phyloP scores from a whole-genome alignment of 2,888 invertebrate species.

The Cheilosia urbana region DNA sequence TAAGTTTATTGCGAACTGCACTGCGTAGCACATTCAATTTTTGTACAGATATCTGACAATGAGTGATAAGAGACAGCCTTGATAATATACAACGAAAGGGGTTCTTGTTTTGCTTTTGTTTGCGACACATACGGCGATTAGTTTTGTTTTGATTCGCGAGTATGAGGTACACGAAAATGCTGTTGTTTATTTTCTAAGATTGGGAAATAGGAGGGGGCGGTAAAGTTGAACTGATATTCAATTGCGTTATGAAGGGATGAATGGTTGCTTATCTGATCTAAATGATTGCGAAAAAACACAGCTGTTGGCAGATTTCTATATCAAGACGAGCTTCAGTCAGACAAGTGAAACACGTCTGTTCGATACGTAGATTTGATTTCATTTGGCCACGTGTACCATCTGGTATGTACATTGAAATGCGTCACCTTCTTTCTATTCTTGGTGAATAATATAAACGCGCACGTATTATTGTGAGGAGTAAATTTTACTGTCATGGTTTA shows the following conservation, averaged over 20 bases:
- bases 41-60: slow-evolving; percentile 22
- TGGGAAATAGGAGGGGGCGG: slow-evolving; percentile 6
- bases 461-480: no score
- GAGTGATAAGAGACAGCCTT: not conserved
- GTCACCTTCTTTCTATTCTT: no score
- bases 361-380: not conserved
- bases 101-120: slow-evolving; percentile 4
- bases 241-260: slow-evolving; percentile 9
- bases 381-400: slow-evolving; percentile 3
- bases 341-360: not conserved
- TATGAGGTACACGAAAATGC: slow-evolving; percentile 1
- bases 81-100: not conserved
- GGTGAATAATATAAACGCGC: no score
- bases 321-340: not conserved
- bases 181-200: slow-evolving; percentile 3
- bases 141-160: slow-evolving; percentile 39
- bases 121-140: not conserved
- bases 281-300: not conserved
- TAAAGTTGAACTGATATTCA: slow-evolving; percentile 9
- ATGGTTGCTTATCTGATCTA: slow-evolving; percentile 23
- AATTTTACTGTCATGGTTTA: not conserved
- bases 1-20: not conserved
- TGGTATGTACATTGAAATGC: no score
- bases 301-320: not conserved
- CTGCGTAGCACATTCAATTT: not conserved